Evolutionary conservation across 2,113 vertebrate genomes (phyloP).

Genomic region (Protomyctophum bolini): DNA sequence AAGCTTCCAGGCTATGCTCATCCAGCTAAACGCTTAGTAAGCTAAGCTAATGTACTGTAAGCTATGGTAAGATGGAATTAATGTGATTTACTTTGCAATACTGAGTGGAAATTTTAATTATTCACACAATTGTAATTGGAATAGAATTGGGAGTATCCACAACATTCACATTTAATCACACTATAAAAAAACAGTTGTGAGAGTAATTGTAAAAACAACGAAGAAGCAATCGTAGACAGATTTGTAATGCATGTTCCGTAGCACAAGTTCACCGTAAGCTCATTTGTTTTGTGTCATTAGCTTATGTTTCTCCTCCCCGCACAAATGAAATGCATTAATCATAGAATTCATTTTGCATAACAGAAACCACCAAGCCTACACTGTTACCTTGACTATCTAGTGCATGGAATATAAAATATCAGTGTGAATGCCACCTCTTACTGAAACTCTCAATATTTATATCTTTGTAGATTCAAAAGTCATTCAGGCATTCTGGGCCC

Average conservation of each 20-base stretch:
- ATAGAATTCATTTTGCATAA: constrained; percentile 46
- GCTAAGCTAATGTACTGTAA: background rate
- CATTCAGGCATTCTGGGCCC: constrained; percentile 27
- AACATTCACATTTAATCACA: constrained; percentile 45
- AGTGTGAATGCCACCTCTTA: constrained; percentile 2
- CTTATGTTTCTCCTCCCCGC: constrained; percentile 43
- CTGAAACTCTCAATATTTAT: constrained; percentile 4
- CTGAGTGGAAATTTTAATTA: constrained; percentile 16
- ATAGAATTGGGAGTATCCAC: constrained; percentile 16
- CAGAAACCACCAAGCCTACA: constrained; percentile 3
- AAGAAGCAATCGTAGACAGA: constrained; percentile 12
- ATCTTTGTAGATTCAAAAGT: constrained; percentile 32
- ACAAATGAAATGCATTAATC: constrained; percentile 62
- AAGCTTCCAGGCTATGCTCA: background rate
- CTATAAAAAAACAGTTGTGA: constrained; percentile 4
- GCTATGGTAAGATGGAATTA: background rate
- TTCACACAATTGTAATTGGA: constrained; percentile 14
- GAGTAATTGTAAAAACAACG: constrained; percentile 34
- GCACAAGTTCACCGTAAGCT: constrained; percentile 24
- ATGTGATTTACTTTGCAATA: background rate
- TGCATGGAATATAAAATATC: background rate
- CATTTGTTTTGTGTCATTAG: constrained; percentile 58
- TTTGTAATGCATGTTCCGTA: constrained; percentile 31
- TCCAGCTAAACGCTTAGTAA: background rate
- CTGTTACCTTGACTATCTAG: background rate